These are phyloP conservation scores for Linnaemya tessellans DNA, from an alignment of 2,888 invertebrate species.

Conservation along the genomic window DNA sequence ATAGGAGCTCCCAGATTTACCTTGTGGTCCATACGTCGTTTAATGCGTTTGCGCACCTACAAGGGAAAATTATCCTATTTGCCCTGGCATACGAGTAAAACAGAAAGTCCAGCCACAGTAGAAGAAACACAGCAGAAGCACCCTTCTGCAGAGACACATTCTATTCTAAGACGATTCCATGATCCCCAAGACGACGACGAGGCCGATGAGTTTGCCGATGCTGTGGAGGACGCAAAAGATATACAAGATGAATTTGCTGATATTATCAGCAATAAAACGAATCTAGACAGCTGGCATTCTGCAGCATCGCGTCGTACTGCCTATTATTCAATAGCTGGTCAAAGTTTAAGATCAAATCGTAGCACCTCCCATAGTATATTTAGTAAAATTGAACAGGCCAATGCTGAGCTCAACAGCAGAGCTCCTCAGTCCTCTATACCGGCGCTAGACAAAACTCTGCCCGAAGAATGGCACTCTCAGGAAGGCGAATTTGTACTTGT, in stretches of 20 bases:
- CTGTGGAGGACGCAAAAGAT: slow-evolving; percentile 40
- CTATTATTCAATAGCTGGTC: slow-evolving; percentile 91
- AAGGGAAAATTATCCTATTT: slow-evolving; percentile 93
- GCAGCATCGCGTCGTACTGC: slow-evolving; percentile 90
- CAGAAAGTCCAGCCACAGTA: background rate
- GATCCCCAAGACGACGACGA: slow-evolving; percentile 75
- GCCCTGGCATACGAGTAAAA: slow-evolving; percentile 83
- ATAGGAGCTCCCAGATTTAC: slow-evolving; percentile 96
- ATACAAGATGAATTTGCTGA: slow-evolving; percentile 76
- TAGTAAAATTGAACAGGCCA: slow-evolving; percentile 77
- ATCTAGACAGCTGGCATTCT: slow-evolving; percentile 93
- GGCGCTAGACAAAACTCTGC: slow-evolving; percentile 88
- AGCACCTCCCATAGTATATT: slow-evolving; percentile 73
- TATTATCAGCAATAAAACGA: slow-evolving; percentile 78
- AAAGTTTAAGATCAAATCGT: slow-evolving; percentile 86
- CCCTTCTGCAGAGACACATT: slow-evolving; percentile 1
- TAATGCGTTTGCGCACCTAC: slow-evolving; percentile 93
- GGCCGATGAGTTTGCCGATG: slow-evolving; percentile 73
- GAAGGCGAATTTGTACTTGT: slow-evolving; percentile 91
- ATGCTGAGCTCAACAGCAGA: slow-evolving; percentile 75
- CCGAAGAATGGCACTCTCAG: slow-evolving; percentile 88
- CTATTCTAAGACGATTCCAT: slow-evolving; percentile 52
- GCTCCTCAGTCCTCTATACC: slow-evolving; percentile 76
- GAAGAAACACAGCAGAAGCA: background rate
- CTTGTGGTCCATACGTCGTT: slow-evolving; percentile 93